Percentiles rank a stretch among this genome's conserved stretches.
phyloP scores from a whole-genome alignment of 2,888 invertebrate genomes.

The Caenorhabditis sp. region DNA sequence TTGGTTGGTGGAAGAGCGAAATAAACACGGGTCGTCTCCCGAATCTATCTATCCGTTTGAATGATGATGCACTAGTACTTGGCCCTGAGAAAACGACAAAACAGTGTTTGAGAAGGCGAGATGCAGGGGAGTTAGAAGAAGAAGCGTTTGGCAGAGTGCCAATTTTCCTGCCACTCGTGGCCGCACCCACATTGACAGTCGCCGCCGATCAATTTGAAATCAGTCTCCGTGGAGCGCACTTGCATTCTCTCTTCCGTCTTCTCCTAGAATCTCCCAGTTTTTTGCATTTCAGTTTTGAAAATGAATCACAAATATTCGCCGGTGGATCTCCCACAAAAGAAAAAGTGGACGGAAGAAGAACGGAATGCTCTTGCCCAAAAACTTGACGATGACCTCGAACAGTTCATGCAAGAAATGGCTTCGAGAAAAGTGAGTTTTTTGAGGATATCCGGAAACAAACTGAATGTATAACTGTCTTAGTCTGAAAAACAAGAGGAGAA shows the following conservation, averaged over 20 bases:
- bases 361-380: constrained; percentile 69
- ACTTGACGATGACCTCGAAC: constrained; percentile 75
- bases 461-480: constrained; percentile 15
- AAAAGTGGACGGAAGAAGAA: constrained; percentile 68
- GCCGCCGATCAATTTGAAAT: constrained; percentile 31
- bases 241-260: constrained; percentile 5
- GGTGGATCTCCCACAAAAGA: constrained; percentile 51
- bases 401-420: constrained; percentile 77
- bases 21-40: constrained; percentile 28
- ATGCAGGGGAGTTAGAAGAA: constrained; percentile 3
- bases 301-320: constrained; percentile 28
- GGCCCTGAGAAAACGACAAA: constrained; percentile 28
- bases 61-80: constrained; percentile 54
- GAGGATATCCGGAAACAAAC: neutral
- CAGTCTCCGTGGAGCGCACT: constrained; percentile 30
- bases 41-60: constrained; percentile 25
- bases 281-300: neutral
- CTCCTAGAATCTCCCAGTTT: neutral
- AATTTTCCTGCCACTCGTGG: constrained; percentile 26
- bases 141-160: constrained; percentile 41
- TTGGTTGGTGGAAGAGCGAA: constrained; percentile 20
- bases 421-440: constrained; percentile 58
- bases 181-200: constrained; percentile 6
- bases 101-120: constrained; percentile 5
- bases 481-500: constrained; percentile 48